Percentiles rank a stretch among this genome's conserved stretches.
Conservation (phyloP, 1,140 invertebrate species). For the Dendroctonus ponderosae region DNA sequence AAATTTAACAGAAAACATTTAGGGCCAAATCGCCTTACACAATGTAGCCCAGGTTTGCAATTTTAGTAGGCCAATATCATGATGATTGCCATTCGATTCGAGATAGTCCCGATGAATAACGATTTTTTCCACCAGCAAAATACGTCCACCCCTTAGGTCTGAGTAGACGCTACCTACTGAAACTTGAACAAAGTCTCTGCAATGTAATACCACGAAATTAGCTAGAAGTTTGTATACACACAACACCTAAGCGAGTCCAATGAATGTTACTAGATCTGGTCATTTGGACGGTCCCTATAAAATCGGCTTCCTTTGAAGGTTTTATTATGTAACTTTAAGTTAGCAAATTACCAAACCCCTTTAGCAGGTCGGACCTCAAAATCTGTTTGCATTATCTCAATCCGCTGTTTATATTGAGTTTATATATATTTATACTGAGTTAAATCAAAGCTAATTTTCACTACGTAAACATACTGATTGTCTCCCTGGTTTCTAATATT, state of each 20-base stretch:
- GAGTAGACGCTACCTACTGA: constrained; percentile 46
- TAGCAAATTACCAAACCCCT: no score
- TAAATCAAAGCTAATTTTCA: not conserved
- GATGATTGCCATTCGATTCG: constrained; percentile 27
- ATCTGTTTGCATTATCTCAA: no score
- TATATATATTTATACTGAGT: no score
- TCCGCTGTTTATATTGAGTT: no score
- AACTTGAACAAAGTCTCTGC: constrained; percentile 39
- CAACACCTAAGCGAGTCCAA: not conserved
- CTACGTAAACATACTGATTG: constrained; percentile 10
- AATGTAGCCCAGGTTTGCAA: constrained; percentile 38
- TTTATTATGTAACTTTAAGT: not conserved
- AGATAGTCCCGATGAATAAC: constrained; percentile 45
- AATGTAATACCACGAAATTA: constrained; percentile 7
- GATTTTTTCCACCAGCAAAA: constrained; percentile 33
- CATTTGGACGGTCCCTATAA: not conserved
- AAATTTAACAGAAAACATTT: no score
- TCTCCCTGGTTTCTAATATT: not conserved
- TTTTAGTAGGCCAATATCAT: constrained; percentile 46
- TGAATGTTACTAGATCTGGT: no score
- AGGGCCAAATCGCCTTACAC: constrained; percentile 20
- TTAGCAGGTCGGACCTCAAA: no score
- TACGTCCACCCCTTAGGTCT: constrained; percentile 39
- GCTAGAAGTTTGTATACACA: not conserved
- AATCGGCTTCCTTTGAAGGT: not conserved